A percentile compares a stretch with the other conserved stretches of the same genome.
phyloP scores from a whole-genome alignment of 1,140 invertebrate genomes.

The Odontomachus brunneus region DNA sequence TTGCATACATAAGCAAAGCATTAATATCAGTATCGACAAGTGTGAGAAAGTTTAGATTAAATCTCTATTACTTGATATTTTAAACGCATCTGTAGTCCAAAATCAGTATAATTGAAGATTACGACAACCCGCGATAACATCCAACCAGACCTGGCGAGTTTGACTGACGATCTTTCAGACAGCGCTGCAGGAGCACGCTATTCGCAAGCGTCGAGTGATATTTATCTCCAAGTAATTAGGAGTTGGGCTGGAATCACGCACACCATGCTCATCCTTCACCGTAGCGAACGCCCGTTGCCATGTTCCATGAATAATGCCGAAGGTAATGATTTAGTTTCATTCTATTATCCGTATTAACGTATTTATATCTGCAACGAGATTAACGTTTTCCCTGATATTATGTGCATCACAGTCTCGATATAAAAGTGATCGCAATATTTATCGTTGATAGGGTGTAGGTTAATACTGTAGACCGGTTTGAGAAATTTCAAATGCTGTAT shows the following conservation, averaged over 20 bases:
- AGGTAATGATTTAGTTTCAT: constrained; percentile 57
- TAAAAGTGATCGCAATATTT: no score
- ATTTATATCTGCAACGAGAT: constrained; percentile 24
- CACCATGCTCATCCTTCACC: constrained; percentile 63
- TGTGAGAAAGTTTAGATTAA: constrained; percentile 35
- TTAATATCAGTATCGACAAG: constrained; percentile 20
- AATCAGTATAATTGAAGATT: constrained; percentile 73
- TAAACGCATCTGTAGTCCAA: constrained; percentile 59
- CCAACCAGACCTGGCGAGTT: constrained; percentile 70
- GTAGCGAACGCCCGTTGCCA: constrained; percentile 43
- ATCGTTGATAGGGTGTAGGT: no score
- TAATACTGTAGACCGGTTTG: not conserved
- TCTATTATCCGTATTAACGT: constrained; percentile 42
- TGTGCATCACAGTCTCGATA: not conserved
- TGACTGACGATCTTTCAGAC: constrained; percentile 79
- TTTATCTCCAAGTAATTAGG: constrained; percentile 81
- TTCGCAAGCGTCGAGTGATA: constrained; percentile 76
- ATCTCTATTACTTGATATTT: constrained; percentile 48
- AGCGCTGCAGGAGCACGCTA: constrained; percentile 78
- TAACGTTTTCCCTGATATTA: not conserved
- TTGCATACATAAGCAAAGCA: not conserved
- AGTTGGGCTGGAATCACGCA: constrained; percentile 76
- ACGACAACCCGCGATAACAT: constrained; percentile 75
- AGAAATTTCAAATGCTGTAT: not conserved
- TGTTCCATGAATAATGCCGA: constrained; percentile 63